A percentile compares a stretch with the other conserved stretches of the same genome.
phyloP scores from a whole-genome alignment of 2,113 vertebrate species.

The Mobula birostris region DNA sequence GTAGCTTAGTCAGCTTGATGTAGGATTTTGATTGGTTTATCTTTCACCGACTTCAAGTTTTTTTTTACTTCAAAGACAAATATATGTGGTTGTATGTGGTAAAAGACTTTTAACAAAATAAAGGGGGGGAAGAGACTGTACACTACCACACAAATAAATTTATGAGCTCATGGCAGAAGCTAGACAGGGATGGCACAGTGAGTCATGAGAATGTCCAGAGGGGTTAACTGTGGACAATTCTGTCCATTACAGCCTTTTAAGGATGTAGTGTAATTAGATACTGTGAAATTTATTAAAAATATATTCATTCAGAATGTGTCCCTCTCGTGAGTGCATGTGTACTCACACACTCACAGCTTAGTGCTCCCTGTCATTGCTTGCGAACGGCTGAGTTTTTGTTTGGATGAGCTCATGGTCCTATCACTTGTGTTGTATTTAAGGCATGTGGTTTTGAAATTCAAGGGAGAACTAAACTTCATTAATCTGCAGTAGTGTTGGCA shows the following conservation, averaged over 20 bases:
- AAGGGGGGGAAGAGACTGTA: background rate
- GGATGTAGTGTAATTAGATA: background rate
- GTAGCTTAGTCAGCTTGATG: slow-evolving; percentile 46
- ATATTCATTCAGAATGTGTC: too few species aligned
- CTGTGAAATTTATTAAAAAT: background rate
- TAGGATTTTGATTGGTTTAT: background rate
- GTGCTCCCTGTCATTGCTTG: too few species aligned
- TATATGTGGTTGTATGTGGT: background rate
- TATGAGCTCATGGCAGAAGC: background rate
- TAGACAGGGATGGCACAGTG: background rate
- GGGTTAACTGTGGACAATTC: slow-evolving; percentile 48
- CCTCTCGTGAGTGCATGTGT: too few species aligned
- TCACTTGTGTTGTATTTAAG: background rate
- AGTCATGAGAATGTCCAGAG: slow-evolving; percentile 46
- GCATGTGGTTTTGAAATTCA: background rate
- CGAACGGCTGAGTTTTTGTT: background rate
- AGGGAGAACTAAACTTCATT: background rate
- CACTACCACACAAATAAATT: background rate
- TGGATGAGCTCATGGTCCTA: background rate
- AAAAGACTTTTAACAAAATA: background rate
- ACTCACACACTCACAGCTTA: too few species aligned
- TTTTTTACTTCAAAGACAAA: background rate
- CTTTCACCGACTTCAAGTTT: background rate
- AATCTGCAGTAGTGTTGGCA: background rate
- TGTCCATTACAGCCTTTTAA: slow-evolving; percentile 38